Evolutionary conservation across 2,888 invertebrate species (phyloP).

Genomic region (Siphlonurus alternatus): DNA sequence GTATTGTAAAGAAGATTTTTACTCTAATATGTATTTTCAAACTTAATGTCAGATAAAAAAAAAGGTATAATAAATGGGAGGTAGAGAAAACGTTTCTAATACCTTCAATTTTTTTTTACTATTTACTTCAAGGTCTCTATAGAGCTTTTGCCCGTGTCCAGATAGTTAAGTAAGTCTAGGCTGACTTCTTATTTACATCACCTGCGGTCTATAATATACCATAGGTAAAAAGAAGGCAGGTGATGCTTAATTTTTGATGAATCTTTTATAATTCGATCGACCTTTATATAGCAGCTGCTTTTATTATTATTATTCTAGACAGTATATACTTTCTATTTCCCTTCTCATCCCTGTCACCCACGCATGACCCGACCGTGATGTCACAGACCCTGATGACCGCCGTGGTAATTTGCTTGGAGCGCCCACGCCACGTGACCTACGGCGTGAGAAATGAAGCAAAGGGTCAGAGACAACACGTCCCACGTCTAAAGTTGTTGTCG

Average conservation of each 20-base stretch:
- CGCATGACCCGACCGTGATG: no score
- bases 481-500: neutral
- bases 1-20: no score
- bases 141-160: no score
- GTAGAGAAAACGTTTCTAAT: no score
- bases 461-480: neutral
- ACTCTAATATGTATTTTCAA: no score
- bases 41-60: no score
- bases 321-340: no score
- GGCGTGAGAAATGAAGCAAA: neutral
- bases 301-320: no score
- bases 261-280: neutral
- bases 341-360: no score
- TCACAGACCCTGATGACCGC: no score
- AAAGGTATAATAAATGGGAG: no score
- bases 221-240: neutral
- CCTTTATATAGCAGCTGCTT: neutral
- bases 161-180: neutral
- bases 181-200: neutral
- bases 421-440: neutral
- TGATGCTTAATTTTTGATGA: neutral
- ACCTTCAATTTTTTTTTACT: neutral
- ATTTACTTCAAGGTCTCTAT: neutral
- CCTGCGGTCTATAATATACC: neutral
- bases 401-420: neutral